A percentile compares a stretch with the other conserved stretches of the same genome.
Conservation (phyloP, 2,888 invertebrate species). For the Lycia hirtaria region DNA sequence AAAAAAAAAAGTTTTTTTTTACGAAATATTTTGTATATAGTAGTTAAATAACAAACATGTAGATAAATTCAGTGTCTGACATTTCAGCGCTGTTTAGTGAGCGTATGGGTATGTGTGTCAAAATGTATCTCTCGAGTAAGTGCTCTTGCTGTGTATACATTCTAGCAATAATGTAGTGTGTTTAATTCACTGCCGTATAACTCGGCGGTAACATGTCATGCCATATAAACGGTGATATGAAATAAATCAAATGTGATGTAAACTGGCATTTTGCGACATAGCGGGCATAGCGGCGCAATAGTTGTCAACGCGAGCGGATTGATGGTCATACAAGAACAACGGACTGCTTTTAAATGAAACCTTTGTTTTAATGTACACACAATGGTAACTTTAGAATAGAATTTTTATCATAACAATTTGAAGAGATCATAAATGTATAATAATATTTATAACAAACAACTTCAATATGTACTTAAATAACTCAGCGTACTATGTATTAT, state of each 20-base stretch:
- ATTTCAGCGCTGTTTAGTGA: too few relatives aligned
- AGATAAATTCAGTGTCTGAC: too few relatives aligned
- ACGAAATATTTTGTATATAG: too few relatives aligned
- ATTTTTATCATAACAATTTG: too few relatives aligned
- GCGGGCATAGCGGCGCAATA: conserved; percentile 13
- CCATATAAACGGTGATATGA: conserved; percentile 10
- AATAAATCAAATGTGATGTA: conserved; percentile 24
- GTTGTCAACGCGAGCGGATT: conserved; percentile 9
- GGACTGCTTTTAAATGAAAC: background rate
- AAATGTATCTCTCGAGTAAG: background rate
- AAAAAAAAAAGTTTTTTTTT: too few relatives aligned
- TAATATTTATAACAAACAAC: too few relatives aligned
- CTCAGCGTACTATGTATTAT: too few relatives aligned
- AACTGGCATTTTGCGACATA: conserved; percentile 10
- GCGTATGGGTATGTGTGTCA: too few relatives aligned
- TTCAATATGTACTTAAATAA: too few relatives aligned
- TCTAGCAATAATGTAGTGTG: conserved; percentile 21
- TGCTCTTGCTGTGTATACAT: conserved; percentile 11
- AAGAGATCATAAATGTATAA: too few relatives aligned
- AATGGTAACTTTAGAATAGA: too few relatives aligned
- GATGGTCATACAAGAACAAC: background rate
- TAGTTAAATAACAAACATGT: too few relatives aligned
- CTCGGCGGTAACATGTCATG: conserved; percentile 23
- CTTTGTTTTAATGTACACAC: background rate
- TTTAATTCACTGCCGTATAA: conserved; percentile 28